Percentiles rank a stretch among this genome's conserved stretches.
phyloP scores from a whole-genome alignment of 2,113 vertebrate species.

The Poeciliopsis turrubarensis region DNA sequence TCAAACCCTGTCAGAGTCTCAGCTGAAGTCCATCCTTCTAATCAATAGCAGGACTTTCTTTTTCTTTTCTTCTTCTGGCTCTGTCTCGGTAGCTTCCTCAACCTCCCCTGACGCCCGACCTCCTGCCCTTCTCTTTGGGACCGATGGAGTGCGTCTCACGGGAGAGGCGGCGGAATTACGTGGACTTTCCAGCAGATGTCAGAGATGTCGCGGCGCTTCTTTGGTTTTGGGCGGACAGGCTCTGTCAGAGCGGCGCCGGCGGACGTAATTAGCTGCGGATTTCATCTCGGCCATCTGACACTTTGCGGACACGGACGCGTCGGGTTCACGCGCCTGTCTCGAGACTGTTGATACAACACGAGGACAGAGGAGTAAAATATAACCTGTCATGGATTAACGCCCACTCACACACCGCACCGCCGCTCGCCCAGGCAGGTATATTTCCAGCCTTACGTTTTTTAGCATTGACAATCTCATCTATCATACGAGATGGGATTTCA shows the following conservation, averaged over 20 bases:
- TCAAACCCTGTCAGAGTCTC: slow-evolving; percentile 8
- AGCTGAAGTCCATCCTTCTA: slow-evolving; percentile 19
- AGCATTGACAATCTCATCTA: slow-evolving; percentile 51
- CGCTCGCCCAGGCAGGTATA: slow-evolving; percentile 23
- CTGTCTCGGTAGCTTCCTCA: slow-evolving; percentile 1
- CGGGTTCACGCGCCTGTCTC: neutral
- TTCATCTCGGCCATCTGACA: slow-evolving; percentile 18
- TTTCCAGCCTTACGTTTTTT: slow-evolving; percentile 50
- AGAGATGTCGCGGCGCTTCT: slow-evolving; percentile 16
- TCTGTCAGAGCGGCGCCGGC: slow-evolving; percentile 20
- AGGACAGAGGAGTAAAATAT: slow-evolving; percentile 16
- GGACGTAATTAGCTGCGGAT: slow-evolving; percentile 43
- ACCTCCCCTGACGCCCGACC: neutral
- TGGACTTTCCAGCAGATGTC: slow-evolving; percentile 41
- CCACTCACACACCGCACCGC: slow-evolving; percentile 35
- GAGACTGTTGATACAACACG: slow-evolving; percentile 5
- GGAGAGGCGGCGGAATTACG: slow-evolving; percentile 25
- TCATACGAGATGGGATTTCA: slow-evolving; percentile 39
- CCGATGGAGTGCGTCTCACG: slow-evolving; percentile 20
- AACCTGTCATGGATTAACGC: slow-evolving; percentile 53
- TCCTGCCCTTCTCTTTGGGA: neutral
- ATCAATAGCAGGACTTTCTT: neutral
- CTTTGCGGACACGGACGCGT: slow-evolving; percentile 1
- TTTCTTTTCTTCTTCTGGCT: neutral
- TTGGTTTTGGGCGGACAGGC: slow-evolving; percentile 24